Evolutionary conservation across 2,888 invertebrate species (phyloP).

Genomic region (Tromatobia lineatoria): DNA sequence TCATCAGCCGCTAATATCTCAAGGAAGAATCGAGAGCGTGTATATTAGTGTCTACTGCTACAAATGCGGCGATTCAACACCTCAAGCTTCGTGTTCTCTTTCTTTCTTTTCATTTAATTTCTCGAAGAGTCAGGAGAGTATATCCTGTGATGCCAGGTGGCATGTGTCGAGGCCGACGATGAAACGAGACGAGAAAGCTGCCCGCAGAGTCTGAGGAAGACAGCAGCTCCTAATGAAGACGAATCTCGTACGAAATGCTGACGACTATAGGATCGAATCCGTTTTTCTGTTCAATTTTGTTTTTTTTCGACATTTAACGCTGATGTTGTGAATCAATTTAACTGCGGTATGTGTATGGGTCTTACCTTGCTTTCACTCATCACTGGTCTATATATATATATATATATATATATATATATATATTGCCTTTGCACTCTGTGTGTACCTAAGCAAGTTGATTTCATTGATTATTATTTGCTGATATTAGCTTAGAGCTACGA

Average conservation of each 20-base stretch:
- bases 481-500: not conserved
- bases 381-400: too few species aligned
- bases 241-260: constrained; percentile 82
- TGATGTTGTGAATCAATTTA: constrained; percentile 62
- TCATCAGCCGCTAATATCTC: constrained; percentile 80
- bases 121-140: constrained; percentile 24
- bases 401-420: not conserved
- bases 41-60: constrained; percentile 8
- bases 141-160: constrained; percentile 81
- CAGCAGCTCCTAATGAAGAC: constrained; percentile 84
- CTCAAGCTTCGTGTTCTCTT: constrained; percentile 72
- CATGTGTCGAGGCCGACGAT: constrained; percentile 64
- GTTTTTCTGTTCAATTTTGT: constrained; percentile 76
- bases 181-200: constrained; percentile 35
- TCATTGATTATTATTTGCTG: not conserved
- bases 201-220: constrained; percentile 66
- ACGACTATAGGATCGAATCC: constrained; percentile 76
- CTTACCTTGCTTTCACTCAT: constrained; percentile 48
- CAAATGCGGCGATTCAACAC: constrained; percentile 78
- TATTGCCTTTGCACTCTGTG: not conserved
- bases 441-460: not conserved
- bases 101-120: constrained; percentile 23
- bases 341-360: constrained; percentile 6
- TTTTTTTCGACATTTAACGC: constrained; percentile 15
- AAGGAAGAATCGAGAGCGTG: constrained; percentile 32